These are phyloP conservation scores for Dolichomitus sp. DNA, from an alignment of 2,888 invertebrate species.

Conservation along the genomic window DNA sequence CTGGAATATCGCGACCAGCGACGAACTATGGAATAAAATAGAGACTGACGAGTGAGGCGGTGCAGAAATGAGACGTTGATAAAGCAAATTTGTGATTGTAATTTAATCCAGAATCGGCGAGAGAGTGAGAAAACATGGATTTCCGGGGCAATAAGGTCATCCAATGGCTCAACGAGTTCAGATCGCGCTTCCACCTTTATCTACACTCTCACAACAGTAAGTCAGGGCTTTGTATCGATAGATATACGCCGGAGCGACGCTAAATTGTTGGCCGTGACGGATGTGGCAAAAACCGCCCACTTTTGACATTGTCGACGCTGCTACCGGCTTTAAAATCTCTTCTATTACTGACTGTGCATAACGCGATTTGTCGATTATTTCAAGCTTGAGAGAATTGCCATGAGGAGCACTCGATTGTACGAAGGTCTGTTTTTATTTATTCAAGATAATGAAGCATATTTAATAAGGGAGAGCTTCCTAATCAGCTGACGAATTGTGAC, in stretches of 20 bases:
- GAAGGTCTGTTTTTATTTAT: conserved; percentile 22
- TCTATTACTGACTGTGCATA: neutral
- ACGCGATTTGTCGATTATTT: neutral
- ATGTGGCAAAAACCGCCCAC: conserved; percentile 29
- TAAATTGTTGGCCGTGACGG: neutral
- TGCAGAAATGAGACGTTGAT: conserved; percentile 45
- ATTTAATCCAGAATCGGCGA: neutral
- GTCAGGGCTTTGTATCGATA: conserved; percentile 66
- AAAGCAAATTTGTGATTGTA: neutral
- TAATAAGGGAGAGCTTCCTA: neutral
- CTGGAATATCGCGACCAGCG: conserved; percentile 3
- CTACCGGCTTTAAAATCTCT: neutral
- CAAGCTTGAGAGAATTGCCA: neutral
- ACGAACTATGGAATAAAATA: conserved; percentile 18
- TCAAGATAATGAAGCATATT: neutral
- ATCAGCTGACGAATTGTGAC: neutral
- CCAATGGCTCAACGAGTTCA: conserved; percentile 82
- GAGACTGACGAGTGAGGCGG: neutral
- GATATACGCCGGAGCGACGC: neutral
- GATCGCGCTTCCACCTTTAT: conserved; percentile 81
- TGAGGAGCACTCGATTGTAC: conserved; percentile 15
- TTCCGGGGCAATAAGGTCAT: conserved; percentile 78
- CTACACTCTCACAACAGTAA: conserved; percentile 82
- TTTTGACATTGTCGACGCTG: neutral
- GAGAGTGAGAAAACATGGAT: conserved; percentile 75